phyloP scores from a whole-genome alignment of 2,113 vertebrate genomes.

The Plotosus lineatus region DNA sequence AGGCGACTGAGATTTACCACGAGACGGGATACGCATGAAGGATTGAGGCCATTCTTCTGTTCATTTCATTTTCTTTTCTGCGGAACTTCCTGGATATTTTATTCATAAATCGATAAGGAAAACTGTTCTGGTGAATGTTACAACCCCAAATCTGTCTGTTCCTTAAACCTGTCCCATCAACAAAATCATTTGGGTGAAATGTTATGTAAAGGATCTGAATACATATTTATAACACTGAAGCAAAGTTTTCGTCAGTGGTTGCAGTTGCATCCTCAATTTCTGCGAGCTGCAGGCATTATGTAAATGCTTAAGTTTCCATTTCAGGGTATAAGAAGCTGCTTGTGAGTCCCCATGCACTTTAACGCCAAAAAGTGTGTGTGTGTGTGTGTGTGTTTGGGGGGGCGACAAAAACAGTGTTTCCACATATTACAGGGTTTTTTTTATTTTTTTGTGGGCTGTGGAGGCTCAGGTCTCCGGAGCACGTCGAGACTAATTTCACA shows the following conservation, averaged over 20 bases:
- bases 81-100: no score
- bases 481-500: conserved; percentile 32
- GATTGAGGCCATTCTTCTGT: neutral
- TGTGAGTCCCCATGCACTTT: conserved; percentile 59
- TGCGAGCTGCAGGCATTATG: neutral
- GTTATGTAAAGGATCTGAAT: conserved; percentile 16
- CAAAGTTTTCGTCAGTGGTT: neutral
- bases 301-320: conserved; percentile 55
- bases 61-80: neutral
- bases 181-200: neutral
- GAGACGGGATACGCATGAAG: no score
- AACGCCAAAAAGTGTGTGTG: neutral
- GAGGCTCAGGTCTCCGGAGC: neutral
- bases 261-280: neutral
- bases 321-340: conserved; percentile 56
- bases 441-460: neutral
- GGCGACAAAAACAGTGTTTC: conserved; percentile 7
- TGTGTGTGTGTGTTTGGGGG: no score
- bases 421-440: no score
- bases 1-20: neutral
- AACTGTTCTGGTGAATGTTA: neutral
- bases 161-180: neutral
- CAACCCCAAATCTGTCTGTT: neutral
- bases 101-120: neutral
- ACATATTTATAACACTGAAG: neutral